A percentile compares a stretch with the other conserved stretches of the same genome.
Conservation (phyloP, 2,113 vertebrate genomes). For the Aleadryas rufinucha region DNA sequence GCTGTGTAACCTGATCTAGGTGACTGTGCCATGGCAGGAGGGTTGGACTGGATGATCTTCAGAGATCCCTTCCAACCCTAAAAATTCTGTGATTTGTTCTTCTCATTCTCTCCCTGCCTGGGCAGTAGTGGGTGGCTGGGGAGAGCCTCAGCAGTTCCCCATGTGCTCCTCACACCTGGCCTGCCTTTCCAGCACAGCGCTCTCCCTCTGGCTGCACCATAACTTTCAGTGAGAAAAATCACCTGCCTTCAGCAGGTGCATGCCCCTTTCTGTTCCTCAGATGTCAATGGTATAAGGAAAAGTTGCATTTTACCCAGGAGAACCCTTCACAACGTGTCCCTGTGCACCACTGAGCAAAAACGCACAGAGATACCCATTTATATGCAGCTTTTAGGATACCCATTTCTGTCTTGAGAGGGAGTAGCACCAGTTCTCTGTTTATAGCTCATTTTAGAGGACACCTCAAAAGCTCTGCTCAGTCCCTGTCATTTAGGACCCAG, state of each 20-base stretch:
- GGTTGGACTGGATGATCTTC: not conserved
- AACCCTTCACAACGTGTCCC: not conserved
- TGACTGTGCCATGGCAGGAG: not conserved
- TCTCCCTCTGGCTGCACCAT: rapidly evolving
- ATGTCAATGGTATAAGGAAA: not conserved
- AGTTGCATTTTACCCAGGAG: not conserved
- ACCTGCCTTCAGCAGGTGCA: not conserved
- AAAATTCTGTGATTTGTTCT: not conserved
- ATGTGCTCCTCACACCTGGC: rapidly evolving
- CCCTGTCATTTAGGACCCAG: not conserved
- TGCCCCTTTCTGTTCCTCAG: not conserved
- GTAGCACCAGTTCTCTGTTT: not conserved
- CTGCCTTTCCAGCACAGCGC: not conserved
- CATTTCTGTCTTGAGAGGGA: not conserved
- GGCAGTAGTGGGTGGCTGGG: too few species aligned
- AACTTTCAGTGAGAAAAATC: not conserved
- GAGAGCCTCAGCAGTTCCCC: rapidly evolving
- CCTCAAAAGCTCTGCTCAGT: not conserved
- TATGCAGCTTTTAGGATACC: rapidly evolving
- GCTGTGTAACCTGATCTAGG: not conserved
- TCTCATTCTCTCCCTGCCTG: not conserved
- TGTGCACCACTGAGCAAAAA: rapidly evolving
- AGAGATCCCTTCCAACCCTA: not conserved
- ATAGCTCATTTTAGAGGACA: not conserved
- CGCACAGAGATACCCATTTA: too few species aligned